Conservation (phyloP, 2,113 vertebrate genomes). For the Ochotona princeps region DNA sequence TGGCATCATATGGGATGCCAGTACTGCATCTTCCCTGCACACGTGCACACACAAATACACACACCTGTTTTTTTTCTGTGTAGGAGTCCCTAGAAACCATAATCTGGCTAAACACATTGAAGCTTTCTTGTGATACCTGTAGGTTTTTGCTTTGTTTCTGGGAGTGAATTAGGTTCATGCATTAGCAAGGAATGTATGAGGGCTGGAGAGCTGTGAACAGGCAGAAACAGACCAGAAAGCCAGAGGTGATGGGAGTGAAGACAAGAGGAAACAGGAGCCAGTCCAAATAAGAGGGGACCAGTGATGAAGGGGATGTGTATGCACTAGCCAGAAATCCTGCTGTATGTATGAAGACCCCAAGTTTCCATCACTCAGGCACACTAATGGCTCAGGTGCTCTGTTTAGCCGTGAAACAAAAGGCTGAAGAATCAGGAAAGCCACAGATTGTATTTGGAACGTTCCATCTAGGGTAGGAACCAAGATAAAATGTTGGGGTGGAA, state of each 20-base stretch:
- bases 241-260: constrained; percentile 22
- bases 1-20: no score
- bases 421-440: not conserved
- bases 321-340: not conserved
- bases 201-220: constrained; percentile 12
- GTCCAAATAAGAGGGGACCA: constrained; percentile 29
- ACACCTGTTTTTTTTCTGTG: not conserved
- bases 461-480: not conserved
- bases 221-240: constrained; percentile 24
- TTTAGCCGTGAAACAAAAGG: constrained; percentile 34
- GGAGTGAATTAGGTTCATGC: not conserved
- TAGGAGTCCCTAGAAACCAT: constrained; percentile 33
- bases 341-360: not conserved
- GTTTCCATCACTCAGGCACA: constrained; percentile 38
- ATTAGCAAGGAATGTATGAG: not conserved
- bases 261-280: constrained; percentile 19
- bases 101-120: constrained; percentile 39
- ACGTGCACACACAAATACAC: no score
- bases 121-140: constrained; percentile 39
- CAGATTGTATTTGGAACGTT: constrained; percentile 10
- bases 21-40: not conserved
- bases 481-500: constrained; percentile 11
- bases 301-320: not conserved
- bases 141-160: constrained; percentile 30
- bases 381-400: constrained; percentile 37